Evolutionary conservation across 2,113 vertebrate genomes (phyloP).

Genomic region (Hydropotes inermis): DNA sequence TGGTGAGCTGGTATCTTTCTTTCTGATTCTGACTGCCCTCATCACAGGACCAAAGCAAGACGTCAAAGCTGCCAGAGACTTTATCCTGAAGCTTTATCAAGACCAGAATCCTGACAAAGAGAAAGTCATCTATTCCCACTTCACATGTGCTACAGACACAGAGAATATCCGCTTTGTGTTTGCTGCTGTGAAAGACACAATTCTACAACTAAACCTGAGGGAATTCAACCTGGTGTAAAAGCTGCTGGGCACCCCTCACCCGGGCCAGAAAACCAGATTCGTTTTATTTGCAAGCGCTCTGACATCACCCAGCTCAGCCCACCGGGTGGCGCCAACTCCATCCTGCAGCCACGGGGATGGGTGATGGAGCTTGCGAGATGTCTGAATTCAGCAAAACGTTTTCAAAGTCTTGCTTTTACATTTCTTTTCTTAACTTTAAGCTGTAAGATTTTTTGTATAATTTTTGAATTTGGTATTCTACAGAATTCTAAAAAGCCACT

Average conservation of each 20-base stretch:
- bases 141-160: slow-evolving; percentile 92
- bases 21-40: background rate
- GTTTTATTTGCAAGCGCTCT: background rate
- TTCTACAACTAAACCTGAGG: slow-evolving; percentile 89
- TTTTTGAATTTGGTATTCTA: slow-evolving; percentile 45
- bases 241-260: background rate
- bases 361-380: background rate
- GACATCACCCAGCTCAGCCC: background rate
- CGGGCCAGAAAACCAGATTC: background rate
- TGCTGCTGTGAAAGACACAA: slow-evolving; percentile 90
- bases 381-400: slow-evolving; percentile 43
- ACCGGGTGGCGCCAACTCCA: background rate
- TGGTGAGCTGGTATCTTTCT: background rate
- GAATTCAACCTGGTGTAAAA: slow-evolving; percentile 89
- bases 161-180: slow-evolving; percentile 93
- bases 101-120: slow-evolving; percentile 90
- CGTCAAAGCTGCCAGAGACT: slow-evolving; percentile 84
- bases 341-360: background rate
- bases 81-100: slow-evolving; percentile 92
- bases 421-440: slow-evolving; percentile 42
- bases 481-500: slow-evolving; percentile 24
- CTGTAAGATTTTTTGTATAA: slow-evolving; percentile 7
- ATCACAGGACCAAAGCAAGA: slow-evolving; percentile 87
- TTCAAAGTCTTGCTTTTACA: background rate
- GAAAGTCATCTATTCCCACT: slow-evolving; percentile 89